These are phyloP conservation scores for Heterotis niloticus DNA, from an alignment of 2,113 vertebrate genomes.

Conservation along the genomic window DNA sequence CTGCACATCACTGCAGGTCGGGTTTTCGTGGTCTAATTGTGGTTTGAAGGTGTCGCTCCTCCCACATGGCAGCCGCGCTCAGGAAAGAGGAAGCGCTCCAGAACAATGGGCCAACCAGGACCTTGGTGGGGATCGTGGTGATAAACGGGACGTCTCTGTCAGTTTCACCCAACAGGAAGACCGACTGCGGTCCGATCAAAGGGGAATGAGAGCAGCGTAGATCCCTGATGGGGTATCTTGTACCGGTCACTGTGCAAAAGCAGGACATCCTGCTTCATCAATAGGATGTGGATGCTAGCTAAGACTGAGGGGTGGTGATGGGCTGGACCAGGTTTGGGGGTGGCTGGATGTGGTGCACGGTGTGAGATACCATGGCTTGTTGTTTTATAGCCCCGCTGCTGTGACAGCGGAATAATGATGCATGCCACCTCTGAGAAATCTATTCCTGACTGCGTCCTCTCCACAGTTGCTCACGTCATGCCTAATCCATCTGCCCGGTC, in stretches of 20 bases:
- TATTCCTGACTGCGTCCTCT: slow-evolving; percentile 17
- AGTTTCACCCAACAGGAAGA: slow-evolving; percentile 45
- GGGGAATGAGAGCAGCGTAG: neutral
- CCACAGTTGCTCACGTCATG: slow-evolving; percentile 32
- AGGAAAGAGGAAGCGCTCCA: slow-evolving; percentile 69
- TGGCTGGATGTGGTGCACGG: neutral
- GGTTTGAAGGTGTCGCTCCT: slow-evolving; percentile 25
- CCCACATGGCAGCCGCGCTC: slow-evolving; percentile 36
- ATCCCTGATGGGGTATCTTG: slow-evolving; percentile 42
- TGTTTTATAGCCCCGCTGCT: neutral
- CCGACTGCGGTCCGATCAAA: slow-evolving; percentile 10
- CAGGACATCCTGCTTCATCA: neutral
- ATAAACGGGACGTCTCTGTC: slow-evolving; percentile 55
- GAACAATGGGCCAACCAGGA: slow-evolving; percentile 55
- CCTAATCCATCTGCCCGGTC: neutral
- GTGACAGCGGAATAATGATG: neutral
- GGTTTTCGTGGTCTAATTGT: slow-evolving; percentile 35
- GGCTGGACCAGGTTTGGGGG: neutral
- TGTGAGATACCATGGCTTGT: neutral
- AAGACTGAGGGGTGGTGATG: neutral
- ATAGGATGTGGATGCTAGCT: slow-evolving; percentile 4
- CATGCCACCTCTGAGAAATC: neutral
- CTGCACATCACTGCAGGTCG: slow-evolving; percentile 19
- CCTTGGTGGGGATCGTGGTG: slow-evolving; percentile 28
- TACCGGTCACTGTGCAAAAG: slow-evolving; percentile 40